Conservation (phyloP, 2,888 invertebrate species). For the Phytoseiulus persimilis region DNA sequence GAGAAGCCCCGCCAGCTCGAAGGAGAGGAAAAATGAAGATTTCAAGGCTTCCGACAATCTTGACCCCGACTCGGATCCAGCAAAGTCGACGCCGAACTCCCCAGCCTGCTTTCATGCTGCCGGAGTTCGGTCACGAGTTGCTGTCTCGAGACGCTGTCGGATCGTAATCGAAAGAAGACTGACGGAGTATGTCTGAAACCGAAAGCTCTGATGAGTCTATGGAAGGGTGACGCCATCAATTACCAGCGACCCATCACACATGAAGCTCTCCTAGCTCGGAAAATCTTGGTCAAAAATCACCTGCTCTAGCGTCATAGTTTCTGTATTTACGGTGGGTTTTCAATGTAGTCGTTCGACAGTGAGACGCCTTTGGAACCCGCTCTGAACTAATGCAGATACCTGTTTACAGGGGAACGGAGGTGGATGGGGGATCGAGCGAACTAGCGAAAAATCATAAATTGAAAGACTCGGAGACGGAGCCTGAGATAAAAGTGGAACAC, state of each 20-base stretch:
- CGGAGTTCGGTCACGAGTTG: not conserved
- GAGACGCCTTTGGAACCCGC: not conserved
- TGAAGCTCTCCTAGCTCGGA: not conserved
- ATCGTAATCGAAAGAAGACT: not conserved
- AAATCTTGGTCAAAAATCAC: not conserved
- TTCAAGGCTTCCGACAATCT: not conserved
- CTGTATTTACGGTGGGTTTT: not conserved
- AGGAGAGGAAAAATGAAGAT: not conserved
- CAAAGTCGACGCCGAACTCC: not conserved
- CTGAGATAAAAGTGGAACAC: too few relatives aligned
- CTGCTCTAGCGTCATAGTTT: not conserved
- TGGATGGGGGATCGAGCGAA: not conserved
- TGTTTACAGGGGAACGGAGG: not conserved
- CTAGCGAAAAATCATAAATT: not conserved
- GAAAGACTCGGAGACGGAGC: too few relatives aligned
- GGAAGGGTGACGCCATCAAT: not conserved
- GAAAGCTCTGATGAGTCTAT: not conserved
- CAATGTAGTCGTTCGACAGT: not conserved
- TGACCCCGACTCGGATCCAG: not conserved
- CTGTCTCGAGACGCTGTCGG: not conserved
- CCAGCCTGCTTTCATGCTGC: not conserved
- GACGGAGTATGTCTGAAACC: not conserved
- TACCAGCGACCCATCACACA: not conserved
- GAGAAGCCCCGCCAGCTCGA: not conserved
- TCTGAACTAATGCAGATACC: not conserved